Base-by-base conservation (phyloP, 1,140 invertebrate species). In the Telenomus remus region DNA sequence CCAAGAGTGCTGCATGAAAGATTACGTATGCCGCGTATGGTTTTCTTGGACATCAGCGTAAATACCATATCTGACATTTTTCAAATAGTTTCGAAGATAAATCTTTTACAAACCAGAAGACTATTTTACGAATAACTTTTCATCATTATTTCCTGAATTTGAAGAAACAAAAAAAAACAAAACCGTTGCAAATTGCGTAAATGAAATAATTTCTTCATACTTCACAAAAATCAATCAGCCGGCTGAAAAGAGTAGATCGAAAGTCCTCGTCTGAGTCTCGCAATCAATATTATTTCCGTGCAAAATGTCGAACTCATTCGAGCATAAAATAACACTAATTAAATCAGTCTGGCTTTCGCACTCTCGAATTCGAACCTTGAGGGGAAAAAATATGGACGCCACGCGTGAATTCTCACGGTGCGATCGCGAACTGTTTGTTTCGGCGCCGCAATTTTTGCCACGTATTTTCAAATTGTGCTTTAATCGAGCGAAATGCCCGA, bases 61-160 rank as follows among this genome's bases (percentile, higher is more conserved):
- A 76, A 76, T 76, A 65, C 64, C 51, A 42, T n/a, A n/a, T n/a
- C 47, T 59, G 59, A 68, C 64, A 76, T 76, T 54, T 76, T 59
- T 47, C 57, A 53, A 61, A 69, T 47, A 27, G 27, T 33, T 65
- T 59, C 15, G 37, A 6, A 42, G n/a, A n/a, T n/a, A n/a, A n/a
- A n/a, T n/a, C n/a, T n/a, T n/a, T n/a, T n/a, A n/a, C n/a, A n/a
- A n/a, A n/a, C n/a, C n/a, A n/a, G n/a, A n/a, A n/a, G n/a, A n/a
- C n/a, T n/a, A n/a, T n/a, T n/a, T n/a, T n/a, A n/a, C n/a, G n/a
- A n/a, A n/a, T n/a, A n/a, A n/a, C n/a, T n/a, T n/a, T n/a, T n/a
- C n/a, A n/a, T n/a, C n/a, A n/a, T n/a, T n/a, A n/a, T n/a, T n/a
- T n/a, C 19, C 19, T 27, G 19, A 27, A 27, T 27, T 27, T n/a